These are phyloP conservation scores for Esox masquinongy DNA, from an alignment of 2,797 vertebrate genomes.

Conservation along the genomic window DNA sequence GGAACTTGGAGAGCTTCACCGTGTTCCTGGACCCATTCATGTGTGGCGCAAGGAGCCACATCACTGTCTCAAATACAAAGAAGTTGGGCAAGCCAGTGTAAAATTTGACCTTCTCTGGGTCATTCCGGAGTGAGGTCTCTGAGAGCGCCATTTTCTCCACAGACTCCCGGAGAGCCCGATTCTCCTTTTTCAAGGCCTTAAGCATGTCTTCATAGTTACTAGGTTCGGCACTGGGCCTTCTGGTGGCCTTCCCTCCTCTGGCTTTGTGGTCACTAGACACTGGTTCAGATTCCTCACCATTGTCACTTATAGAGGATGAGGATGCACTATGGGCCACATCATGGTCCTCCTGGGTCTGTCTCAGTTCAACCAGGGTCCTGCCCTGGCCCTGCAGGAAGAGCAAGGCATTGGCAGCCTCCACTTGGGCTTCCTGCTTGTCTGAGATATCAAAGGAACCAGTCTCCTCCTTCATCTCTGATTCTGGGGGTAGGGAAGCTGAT, in stretches of 20 bases:
- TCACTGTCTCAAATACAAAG: slow-evolving; percentile 78
- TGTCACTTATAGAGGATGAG: slow-evolving; percentile 64
- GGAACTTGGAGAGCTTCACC: slow-evolving; percentile 73
- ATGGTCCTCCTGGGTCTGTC: slow-evolving; percentile 38
- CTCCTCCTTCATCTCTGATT: slow-evolving; percentile 61
- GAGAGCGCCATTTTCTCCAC: slow-evolving; percentile 76
- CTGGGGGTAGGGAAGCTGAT: slow-evolving; percentile 52
- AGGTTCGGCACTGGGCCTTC: slow-evolving; percentile 21
- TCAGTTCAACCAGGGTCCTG: slow-evolving; percentile 38
- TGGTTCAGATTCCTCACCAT: slow-evolving; percentile 39
- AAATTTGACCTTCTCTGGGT: slow-evolving; percentile 76
- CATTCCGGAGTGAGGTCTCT: slow-evolving; percentile 72
- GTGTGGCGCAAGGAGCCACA: slow-evolving; percentile 77
- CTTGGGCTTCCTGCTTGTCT: slow-evolving; percentile 78
- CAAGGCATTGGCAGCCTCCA: slow-evolving; percentile 79
- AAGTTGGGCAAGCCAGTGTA: slow-evolving; percentile 79
- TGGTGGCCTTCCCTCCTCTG: slow-evolving; percentile 42
- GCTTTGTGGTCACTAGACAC: slow-evolving; percentile 56
- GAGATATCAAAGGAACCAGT: slow-evolving; percentile 53
- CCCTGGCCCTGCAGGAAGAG: slow-evolving; percentile 78
- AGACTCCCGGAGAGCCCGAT: slow-evolving; percentile 72
- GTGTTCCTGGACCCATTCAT: slow-evolving; percentile 71
- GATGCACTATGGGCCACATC: slow-evolving; percentile 56
- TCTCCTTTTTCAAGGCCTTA: slow-evolving; percentile 69
- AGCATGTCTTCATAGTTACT: slow-evolving; percentile 65